Evolutionary conservation across 2,888 invertebrate species (phyloP).

Genomic region (Callyntrura sp.): DNA sequence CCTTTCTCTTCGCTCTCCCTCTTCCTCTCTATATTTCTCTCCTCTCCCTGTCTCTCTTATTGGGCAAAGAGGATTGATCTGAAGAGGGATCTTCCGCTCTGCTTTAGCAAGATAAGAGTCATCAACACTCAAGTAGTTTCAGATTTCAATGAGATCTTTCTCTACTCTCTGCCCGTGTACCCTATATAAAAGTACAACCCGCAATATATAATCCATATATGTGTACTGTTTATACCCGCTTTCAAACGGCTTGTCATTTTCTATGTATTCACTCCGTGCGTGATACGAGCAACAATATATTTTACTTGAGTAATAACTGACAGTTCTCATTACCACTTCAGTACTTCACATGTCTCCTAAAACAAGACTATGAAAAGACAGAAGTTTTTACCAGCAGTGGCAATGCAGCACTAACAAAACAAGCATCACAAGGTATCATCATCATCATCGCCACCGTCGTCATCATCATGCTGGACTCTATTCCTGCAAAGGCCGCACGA

Average conservation of each 20-base stretch:
- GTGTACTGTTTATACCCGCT: neutral
- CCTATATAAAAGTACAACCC: neutral
- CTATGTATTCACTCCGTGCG: neutral
- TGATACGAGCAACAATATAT: slow-evolving; percentile 57
- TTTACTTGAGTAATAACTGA: slow-evolving; percentile 75
- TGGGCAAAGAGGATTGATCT: slow-evolving; percentile 66
- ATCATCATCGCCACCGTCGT: no score
- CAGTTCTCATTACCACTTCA: slow-evolving; percentile 77
- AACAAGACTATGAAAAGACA: slow-evolving; percentile 43
- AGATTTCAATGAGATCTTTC: slow-evolving; percentile 72
- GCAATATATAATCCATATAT: slow-evolving; percentile 21
- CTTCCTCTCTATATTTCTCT: neutral
- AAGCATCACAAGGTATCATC: neutral
- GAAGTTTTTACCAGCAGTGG: neutral
- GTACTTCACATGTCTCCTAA: slow-evolving; percentile 60
- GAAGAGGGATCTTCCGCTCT: slow-evolving; percentile 72
- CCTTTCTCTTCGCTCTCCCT: no score
- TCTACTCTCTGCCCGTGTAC: neutral
- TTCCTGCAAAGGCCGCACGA: neutral
- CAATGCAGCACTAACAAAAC: neutral
- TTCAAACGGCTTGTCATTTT: neutral
- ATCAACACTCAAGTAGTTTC: slow-evolving; percentile 76
- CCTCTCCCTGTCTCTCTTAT: neutral
- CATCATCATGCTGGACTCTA: no score
- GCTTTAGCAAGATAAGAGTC: slow-evolving; percentile 69